phyloP scores from a whole-genome alignment of 2,888 invertebrate species.

The Luffia ferchaultella region DNA sequence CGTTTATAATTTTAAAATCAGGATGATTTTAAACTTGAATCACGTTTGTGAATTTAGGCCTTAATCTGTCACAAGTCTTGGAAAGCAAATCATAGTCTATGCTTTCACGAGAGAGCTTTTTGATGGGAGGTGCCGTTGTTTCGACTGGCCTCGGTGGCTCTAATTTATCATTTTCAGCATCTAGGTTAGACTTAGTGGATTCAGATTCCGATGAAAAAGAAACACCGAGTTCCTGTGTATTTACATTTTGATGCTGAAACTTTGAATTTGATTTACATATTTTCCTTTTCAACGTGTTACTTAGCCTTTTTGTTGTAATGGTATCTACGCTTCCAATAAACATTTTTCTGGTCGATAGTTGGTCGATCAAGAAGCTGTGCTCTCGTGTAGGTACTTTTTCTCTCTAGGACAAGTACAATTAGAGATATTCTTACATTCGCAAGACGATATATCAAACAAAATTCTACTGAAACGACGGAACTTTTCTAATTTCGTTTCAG shows the following conservation, averaged over 20 bases:
- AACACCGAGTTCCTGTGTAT: not conserved
- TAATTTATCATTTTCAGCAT: no score
- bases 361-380: not conserved
- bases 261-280: not conserved
- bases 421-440: not conserved
- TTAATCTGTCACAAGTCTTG: constrained; percentile 10
- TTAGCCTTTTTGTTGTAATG: not conserved
- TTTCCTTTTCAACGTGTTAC: not conserved
- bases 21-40: no score
- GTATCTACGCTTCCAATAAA: not conserved
- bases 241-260: constrained; percentile 3
- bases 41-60: no score
- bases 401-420: not conserved
- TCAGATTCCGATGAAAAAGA: no score
- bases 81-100: constrained; percentile 9
- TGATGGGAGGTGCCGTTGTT: no score
- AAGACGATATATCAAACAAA: not conserved
- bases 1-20: no score
- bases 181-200: no score
- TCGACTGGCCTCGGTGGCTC: no score
- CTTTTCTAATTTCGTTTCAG: not conserved
- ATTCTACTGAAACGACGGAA: not conserved
- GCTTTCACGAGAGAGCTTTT: no score
- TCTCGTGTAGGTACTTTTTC: not conserved
- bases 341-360: not conserved